Conservation (phyloP, 2,113 vertebrate species). For the Channa argus region DNA sequence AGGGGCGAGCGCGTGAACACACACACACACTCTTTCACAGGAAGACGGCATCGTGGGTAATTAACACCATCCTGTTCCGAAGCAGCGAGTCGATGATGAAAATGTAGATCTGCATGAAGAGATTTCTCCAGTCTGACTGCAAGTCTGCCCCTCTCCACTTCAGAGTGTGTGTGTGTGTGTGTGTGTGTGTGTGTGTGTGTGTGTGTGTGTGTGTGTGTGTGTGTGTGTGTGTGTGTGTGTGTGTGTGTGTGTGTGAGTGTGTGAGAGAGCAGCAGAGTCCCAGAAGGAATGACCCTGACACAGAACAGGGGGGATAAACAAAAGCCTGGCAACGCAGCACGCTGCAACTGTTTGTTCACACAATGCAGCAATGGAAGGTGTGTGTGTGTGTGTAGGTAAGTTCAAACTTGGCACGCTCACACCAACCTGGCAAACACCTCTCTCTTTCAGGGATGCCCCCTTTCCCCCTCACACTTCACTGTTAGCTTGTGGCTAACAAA, state of each 20-base stretch:
- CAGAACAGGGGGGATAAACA: conserved; percentile 43
- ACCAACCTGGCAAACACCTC: conserved; percentile 36
- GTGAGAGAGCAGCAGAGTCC: background rate
- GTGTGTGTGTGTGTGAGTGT: conserved; percentile 4
- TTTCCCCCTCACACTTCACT: background rate
- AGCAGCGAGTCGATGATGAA: conserved; percentile 40
- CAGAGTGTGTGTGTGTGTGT: background rate
- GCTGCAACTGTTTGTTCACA: conserved; percentile 54
- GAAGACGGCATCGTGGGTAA: conserved; percentile 61
- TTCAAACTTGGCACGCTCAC: conserved; percentile 18
- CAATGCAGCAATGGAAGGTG: background rate
- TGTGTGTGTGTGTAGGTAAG: background rate
- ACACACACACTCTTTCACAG: conserved; percentile 6
- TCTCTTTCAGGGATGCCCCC: conserved; percentile 19
- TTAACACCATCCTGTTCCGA: conserved; percentile 54
- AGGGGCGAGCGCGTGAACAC: background rate
- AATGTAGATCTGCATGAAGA: conserved; percentile 53
- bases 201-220: too few species aligned
- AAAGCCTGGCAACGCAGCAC: conserved; percentile 42
- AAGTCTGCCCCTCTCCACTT: conserved; percentile 8
- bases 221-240: background rate
- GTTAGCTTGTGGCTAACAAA: conserved; percentile 16
- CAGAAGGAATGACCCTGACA: conserved; percentile 54
- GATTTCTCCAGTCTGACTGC: conserved; percentile 41
- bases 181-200: background rate